phyloP scores from a whole-genome alignment of 2,113 vertebrate genomes.

The Nansenia antarctica region DNA sequence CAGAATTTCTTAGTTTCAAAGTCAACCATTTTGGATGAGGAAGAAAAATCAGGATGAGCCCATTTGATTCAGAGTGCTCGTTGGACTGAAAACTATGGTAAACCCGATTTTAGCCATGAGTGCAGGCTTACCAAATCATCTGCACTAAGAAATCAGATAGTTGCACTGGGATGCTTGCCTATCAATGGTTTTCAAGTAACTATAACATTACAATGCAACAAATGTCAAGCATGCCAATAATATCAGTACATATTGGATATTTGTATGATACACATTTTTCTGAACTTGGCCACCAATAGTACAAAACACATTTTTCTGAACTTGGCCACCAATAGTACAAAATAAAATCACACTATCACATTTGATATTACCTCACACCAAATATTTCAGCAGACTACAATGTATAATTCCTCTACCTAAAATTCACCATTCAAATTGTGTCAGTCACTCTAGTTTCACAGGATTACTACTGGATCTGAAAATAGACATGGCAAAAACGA shows the following conservation, averaged over 20 bases:
- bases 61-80: slow-evolving; percentile 38
- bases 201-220: neutral
- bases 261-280: no score
- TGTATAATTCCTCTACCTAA: no score
- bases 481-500: slow-evolving; percentile 16
- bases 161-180: slow-evolving; percentile 12
- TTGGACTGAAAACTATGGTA: slow-evolving; percentile 25
- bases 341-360: neutral
- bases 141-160: slow-evolving; percentile 33
- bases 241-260: no score
- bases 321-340: no score
- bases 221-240: no score
- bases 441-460: neutral
- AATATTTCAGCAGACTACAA: no score
- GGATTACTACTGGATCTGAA: slow-evolving; percentile 16
- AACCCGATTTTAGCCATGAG: slow-evolving; percentile 11
- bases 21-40: slow-evolving; percentile 41
- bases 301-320: no score
- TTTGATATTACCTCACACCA: neutral
- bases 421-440: no score
- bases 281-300: no score
- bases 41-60: slow-evolving; percentile 23
- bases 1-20: neutral
- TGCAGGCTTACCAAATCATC: slow-evolving; percentile 45
- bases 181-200: neutral